These are phyloP conservation scores for Megalops cyprinoides DNA, from an alignment of 2,797 vertebrate genomes.

Conservation along the genomic window DNA sequence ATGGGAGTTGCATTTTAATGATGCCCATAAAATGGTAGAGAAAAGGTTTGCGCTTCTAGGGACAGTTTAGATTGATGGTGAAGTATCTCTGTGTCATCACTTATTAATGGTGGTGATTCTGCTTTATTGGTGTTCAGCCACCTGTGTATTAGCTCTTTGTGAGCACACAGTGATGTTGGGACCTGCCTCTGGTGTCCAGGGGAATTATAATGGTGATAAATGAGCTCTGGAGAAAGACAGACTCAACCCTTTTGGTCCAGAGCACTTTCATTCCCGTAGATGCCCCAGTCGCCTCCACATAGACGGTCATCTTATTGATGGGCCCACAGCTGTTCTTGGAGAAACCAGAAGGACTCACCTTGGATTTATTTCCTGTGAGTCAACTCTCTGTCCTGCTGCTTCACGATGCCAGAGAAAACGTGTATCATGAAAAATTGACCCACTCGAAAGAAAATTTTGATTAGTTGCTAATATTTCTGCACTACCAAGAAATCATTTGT, in stretches of 20 bases:
- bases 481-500: background rate
- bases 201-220: conserved; percentile 37
- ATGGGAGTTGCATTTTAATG: conserved; percentile 16
- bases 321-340: background rate
- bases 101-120: conserved; percentile 22
- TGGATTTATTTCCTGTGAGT: background rate
- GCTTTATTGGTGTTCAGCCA: conserved; percentile 13
- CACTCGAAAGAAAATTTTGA: background rate
- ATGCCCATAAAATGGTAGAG: conserved; percentile 2
- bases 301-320: background rate
- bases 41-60: background rate
- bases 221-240: conserved; percentile 9
- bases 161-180: background rate
- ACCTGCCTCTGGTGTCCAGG: conserved; percentile 19
- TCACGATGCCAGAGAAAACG: background rate
- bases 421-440: background rate
- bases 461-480: background rate
- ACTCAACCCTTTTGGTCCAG: background rate
- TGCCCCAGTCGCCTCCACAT: background rate
- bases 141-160: background rate
- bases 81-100: conserved; percentile 8
- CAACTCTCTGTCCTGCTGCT: background rate
- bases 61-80: background rate
- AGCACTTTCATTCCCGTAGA: conserved; percentile 10
- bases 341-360: background rate